These are phyloP conservation scores for Meghimatium bilineatum DNA, from an alignment of 2,888 invertebrate genomes.

Conservation along the genomic window DNA sequence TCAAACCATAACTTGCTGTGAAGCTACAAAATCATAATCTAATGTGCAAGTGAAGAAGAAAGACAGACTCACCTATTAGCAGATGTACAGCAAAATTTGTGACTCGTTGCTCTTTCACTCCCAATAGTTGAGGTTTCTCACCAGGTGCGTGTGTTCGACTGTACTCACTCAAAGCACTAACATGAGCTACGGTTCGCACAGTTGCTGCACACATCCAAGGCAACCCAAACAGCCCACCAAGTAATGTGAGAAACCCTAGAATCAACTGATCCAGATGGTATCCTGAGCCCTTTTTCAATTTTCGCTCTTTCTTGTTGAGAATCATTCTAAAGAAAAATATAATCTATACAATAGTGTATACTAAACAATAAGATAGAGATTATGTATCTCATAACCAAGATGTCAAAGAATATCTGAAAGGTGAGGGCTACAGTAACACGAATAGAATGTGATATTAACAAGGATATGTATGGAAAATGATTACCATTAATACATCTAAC, in stretches of 20 bases:
- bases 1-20: no score
- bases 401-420: no score
- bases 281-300: constrained; percentile 94
- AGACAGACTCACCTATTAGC: constrained; percentile 74
- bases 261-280: constrained; percentile 96
- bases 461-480: no score
- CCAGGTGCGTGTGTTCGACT: constrained; percentile 97
- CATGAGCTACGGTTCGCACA: constrained; percentile 95
- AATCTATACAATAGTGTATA: not conserved
- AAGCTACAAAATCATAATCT: no score
- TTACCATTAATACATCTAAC: no score
- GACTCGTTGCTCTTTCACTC: constrained; percentile 85
- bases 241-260: constrained; percentile 89
- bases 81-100: constrained; percentile 76
- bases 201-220: constrained; percentile 98
- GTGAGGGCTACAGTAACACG: no score
- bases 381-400: no score
- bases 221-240: constrained; percentile 90
- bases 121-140: constrained; percentile 85
- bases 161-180: constrained; percentile 94
- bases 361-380: no score
- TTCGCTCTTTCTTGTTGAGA: constrained; percentile 93
- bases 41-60: not conserved
- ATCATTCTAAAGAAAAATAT: constrained; percentile 83
- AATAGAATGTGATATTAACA: no score